These are phyloP conservation scores for Kryptolebias marmoratus DNA, from an alignment of 2,113 vertebrate species.

Conservation along the genomic window DNA sequence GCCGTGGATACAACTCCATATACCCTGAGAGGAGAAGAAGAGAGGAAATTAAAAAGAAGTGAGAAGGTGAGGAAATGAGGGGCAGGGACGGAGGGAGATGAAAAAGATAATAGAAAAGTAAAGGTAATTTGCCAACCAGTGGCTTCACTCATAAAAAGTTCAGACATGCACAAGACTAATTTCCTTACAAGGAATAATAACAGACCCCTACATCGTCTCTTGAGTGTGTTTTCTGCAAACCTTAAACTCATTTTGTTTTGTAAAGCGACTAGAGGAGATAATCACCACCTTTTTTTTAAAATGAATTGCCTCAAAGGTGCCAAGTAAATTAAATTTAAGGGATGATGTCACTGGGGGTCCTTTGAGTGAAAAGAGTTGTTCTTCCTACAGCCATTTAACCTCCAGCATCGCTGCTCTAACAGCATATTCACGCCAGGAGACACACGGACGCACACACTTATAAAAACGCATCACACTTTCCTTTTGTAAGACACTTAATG, in stretches of 20 bases:
- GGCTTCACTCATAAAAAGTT: slow-evolving; percentile 29
- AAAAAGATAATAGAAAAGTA: slow-evolving; percentile 24
- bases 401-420: slow-evolving; percentile 37
- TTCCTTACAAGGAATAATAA: slow-evolving; percentile 40
- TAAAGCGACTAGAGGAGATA: slow-evolving; percentile 51
- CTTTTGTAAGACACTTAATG: slow-evolving; percentile 69
- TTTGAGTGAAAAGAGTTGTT: slow-evolving; percentile 69
- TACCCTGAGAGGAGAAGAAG: slow-evolving; percentile 84
- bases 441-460: slow-evolving; percentile 10
- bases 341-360: slow-evolving; percentile 67
- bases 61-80: slow-evolving; percentile 8
- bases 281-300: slow-evolving; percentile 55
- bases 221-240: slow-evolving; percentile 34
- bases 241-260: slow-evolving; percentile 59
- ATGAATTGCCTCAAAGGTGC: slow-evolving; percentile 49
- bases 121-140: slow-evolving; percentile 20
- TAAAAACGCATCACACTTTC: slow-evolving; percentile 3
- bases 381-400: slow-evolving; percentile 66
- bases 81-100: background rate
- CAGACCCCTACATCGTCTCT: slow-evolving; percentile 31
- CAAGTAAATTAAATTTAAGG: slow-evolving; percentile 56
- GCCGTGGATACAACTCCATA: slow-evolving; percentile 98
- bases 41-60: slow-evolving; percentile 3
- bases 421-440: slow-evolving; percentile 17
- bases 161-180: slow-evolving; percentile 28